Base-by-base conservation (phyloP, 2,797 vertebrate genomes). In the Amniataba percoides region DNA sequence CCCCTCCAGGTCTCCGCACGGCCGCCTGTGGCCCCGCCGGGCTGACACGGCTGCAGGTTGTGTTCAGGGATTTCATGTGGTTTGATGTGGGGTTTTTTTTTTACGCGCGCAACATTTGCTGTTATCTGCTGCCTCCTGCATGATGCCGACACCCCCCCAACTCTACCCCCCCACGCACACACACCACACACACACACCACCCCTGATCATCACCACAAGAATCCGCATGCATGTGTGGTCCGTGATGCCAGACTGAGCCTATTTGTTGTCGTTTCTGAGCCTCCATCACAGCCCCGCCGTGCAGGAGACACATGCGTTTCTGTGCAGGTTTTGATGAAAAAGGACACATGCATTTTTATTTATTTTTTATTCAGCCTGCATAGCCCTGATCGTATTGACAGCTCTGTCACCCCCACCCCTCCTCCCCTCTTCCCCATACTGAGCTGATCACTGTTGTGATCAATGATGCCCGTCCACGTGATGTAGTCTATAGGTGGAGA, bases 11-110 rank as follows among this genome's bases (percentile, higher is more conserved):
- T 88, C 56, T 83, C 68, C 58, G 79, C 76, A 55, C 68, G 86
- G 86, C 86, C 83, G 90, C 90, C 84, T 87, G 90, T 85, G 89
- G 80, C 88, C 81, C 77, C 77, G 27, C 12, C 49, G 74, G 66
- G 78, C 69, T 89, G 82, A 74, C 67, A 40, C 70, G 86, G 71
- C 71, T 85, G 75, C 73, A 64, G 74, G 82, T 71, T 68, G 80
- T 77, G 65, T 86, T 87, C 60, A 49, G 25, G 53, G 77, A 88
- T 46, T 87, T 77, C 66, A 74, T 58, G 11, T 62, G 13, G 83
- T 31, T 51, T n/a, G n/a, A n/a, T n/a, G n/a, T n/a, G n/a, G n/a
- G n/a, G n/a, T n/a, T n/a, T n/a, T n/a, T n/a, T n/a, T n/a, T 66
- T 48, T 61, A 79, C 52, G 48, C 55, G 45, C 68, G 73, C 25